These are phyloP conservation scores for Autographa pulchrina DNA, from an alignment of 2,888 invertebrate genomes.

Conservation along the genomic window DNA sequence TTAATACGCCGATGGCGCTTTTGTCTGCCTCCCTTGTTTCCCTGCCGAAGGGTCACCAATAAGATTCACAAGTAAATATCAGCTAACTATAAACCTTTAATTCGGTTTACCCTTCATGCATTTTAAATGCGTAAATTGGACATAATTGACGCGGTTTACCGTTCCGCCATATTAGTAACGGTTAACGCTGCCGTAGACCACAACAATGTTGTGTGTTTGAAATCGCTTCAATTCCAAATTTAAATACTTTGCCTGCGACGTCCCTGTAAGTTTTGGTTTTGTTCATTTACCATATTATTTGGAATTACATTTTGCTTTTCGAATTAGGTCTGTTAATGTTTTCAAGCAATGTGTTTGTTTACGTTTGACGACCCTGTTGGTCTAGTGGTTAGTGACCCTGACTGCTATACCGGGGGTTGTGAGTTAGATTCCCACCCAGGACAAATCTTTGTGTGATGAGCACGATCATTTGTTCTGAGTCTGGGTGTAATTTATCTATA, in stretches of 20 bases:
- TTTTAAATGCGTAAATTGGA: constrained; percentile 58
- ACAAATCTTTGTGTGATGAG: too few species aligned
- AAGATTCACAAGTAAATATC: constrained; percentile 32
- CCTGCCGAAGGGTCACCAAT: constrained; percentile 10
- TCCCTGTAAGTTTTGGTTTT: constrained; percentile 21
- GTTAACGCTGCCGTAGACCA: constrained; percentile 56
- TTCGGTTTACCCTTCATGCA: constrained; percentile 57
- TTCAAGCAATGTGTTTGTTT: background rate
- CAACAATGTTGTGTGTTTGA: constrained; percentile 59
- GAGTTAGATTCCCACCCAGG: too few species aligned
- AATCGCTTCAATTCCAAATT: constrained; percentile 49
- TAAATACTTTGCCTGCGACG: constrained; percentile 31
- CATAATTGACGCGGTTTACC: constrained; percentile 61
- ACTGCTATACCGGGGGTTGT: too few species aligned
- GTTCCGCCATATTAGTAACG: constrained; percentile 61
- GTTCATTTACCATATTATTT: constrained; percentile 20
- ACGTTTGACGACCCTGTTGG: too few species aligned
- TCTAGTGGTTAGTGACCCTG: too few species aligned
- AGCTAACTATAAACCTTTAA: constrained; percentile 45
- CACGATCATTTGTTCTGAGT: too few species aligned
- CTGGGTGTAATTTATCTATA: too few species aligned
- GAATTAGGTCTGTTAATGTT: background rate
- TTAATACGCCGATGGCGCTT: too few species aligned
- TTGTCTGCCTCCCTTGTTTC: background rate
- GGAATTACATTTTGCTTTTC: background rate